These are phyloP conservation scores for Leptothorax acervorum DNA, from an alignment of 2,888 invertebrate genomes.

Conservation along the genomic window DNA sequence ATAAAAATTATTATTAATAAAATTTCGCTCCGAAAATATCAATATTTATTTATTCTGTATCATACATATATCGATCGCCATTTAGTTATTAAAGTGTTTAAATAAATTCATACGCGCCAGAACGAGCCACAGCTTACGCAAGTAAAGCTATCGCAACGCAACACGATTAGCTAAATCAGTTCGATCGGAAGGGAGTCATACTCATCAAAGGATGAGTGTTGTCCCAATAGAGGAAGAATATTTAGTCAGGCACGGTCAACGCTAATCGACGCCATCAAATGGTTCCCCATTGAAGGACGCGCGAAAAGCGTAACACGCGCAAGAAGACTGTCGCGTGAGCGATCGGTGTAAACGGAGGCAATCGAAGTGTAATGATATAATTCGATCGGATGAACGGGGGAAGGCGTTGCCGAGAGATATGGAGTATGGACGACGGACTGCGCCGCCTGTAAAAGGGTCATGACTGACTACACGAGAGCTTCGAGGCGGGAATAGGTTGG, in stretches of 20 bases:
- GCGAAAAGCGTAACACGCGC: conserved; percentile 44
- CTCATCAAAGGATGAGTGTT: background rate
- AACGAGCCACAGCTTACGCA: background rate
- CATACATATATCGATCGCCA: background rate
- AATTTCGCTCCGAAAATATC: background rate
- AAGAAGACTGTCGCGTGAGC: conserved; percentile 33
- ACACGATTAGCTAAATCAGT: background rate
- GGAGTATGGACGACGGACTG: conserved; percentile 54
- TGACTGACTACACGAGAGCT: conserved; percentile 39
- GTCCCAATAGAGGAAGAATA: background rate
- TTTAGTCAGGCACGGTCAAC: conserved; percentile 9
- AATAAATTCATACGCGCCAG: background rate
- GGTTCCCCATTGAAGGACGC: background rate
- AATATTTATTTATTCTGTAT: background rate
- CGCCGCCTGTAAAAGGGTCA: conserved; percentile 27
- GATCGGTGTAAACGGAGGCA: conserved; percentile 43
- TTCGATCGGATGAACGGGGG: conserved; percentile 60
- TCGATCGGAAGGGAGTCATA: background rate
- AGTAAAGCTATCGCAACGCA: no score
- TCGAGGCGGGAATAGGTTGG: conserved; percentile 50
- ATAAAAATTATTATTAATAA: background rate
- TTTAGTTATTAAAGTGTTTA: background rate
- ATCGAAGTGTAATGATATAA: conserved; percentile 70
- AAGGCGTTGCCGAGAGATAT: conserved; percentile 51
- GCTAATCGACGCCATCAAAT: conserved; percentile 16